A percentile compares a stretch with the other conserved stretches of the same genome.
These are phyloP conservation scores for Steatornis caripensis DNA, from an alignment of 2,113 vertebrate species.

Conservation along the genomic window DNA sequence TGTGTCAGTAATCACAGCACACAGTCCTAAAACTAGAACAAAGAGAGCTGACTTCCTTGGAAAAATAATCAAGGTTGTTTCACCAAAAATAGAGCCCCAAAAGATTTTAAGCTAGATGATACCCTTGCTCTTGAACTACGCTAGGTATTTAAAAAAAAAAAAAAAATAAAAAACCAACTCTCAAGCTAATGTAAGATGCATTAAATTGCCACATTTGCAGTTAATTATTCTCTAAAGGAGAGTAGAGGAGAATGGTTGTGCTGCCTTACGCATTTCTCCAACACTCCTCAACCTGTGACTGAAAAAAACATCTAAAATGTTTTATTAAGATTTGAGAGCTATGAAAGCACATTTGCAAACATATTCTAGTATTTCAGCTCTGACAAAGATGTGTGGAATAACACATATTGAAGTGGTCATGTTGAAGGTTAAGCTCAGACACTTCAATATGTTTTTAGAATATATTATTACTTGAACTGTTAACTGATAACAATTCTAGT, in stretches of 20 bases:
- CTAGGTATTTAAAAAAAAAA: not conserved
- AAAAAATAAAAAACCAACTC: not conserved
- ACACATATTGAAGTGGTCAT: not conserved
- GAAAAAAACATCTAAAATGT: not conserved
- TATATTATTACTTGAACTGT: not conserved
- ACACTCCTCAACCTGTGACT: not conserved
- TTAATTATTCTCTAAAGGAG: not conserved
- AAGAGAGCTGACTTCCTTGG: not conserved
- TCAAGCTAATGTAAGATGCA: not conserved
- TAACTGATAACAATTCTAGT: not conserved
- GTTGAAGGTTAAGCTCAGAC: not conserved
- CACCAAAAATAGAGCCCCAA: conserved; percentile 8
- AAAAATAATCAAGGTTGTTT: conserved; percentile 31
- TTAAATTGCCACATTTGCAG: not conserved
- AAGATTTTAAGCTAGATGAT: not conserved
- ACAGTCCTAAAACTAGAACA: conserved; percentile 23
- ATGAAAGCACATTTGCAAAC: not conserved
- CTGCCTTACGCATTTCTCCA: not conserved
- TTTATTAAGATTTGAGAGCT: not conserved
- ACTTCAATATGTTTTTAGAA: not conserved
- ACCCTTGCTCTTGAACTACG: not conserved
- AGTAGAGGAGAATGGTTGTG: not conserved
- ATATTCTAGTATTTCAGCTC: not conserved
- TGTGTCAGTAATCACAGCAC: conserved; percentile 69
- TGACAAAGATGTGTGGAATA: not conserved